Conservation (phyloP, 2,888 invertebrate species). For the Drosophila melanosoma region DNA sequence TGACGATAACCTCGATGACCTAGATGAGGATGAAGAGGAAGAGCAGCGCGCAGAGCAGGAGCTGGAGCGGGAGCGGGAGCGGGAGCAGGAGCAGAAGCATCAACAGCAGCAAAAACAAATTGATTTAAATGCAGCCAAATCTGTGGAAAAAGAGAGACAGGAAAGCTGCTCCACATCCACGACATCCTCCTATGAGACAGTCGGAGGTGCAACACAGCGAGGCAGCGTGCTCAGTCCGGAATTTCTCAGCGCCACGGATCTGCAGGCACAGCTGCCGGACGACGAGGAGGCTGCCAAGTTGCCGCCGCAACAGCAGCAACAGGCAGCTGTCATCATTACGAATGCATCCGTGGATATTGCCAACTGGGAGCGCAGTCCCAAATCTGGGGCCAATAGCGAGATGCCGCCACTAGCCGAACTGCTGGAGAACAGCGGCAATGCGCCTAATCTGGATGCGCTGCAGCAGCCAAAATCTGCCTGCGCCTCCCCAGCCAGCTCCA, state of each 20-base stretch:
- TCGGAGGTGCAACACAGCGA: conserved; percentile 76
- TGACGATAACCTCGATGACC: conserved; percentile 83
- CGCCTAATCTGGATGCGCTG: conserved; percentile 75
- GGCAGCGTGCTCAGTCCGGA: conserved; percentile 79
- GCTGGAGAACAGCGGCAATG: conserved; percentile 18
- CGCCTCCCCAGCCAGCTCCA: conserved; percentile 95
- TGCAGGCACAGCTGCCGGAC: conserved; percentile 78
- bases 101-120: conserved; percentile 20
- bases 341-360: conserved; percentile 89
- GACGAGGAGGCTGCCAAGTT: conserved; percentile 50
- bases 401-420: conserved; percentile 88
- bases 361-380: conserved; percentile 84
- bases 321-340: conserved; percentile 90
- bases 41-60: conserved; percentile 10
- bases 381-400: conserved; percentile 84
- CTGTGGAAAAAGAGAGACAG: conserved; percentile 24
- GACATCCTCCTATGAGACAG: conserved; percentile 84
- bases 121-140: conserved; percentile 30
- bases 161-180: conserved; percentile 83
- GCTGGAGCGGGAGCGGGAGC: neutral
- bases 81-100: conserved; percentile 5
- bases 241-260: conserved; percentile 85
- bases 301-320: conserved; percentile 85
- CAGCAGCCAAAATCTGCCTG: conserved; percentile 88
- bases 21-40: conserved; percentile 71